Evolutionary conservation across 2,888 invertebrate species (phyloP), one percentile per base, ranked within the genome.

Genomic region (Aproaerema taeniolella): DNA sequence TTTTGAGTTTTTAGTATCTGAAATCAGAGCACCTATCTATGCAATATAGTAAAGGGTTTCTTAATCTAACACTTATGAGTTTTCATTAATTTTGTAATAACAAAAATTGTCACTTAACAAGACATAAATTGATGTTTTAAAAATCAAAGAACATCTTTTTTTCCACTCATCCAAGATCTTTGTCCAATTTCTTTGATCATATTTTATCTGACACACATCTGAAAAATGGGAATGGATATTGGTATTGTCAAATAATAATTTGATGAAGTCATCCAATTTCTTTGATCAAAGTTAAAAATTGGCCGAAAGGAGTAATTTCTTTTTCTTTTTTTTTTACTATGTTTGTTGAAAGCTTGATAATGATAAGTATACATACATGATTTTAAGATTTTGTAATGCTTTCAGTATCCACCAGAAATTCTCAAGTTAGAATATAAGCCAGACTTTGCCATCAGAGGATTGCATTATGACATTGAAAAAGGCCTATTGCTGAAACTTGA

Each of bases 381-480:
- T 20, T 6, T 20, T 20, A 20, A 4, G 8, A 20, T 26, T 26
- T 26, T 10, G n/a, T 26, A n/a, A n/a, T n/a, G n/a, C n/a, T n/a
- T n/a, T n/a, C 80, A 98, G 95, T 98, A 98, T 83, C 98, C 98
- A 2, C 88, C 91, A 60, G 95, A 91, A 55, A 94, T 99, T 53
- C 77, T 89, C 33, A 88, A 91, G 42, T 81, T 98, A 38, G 91
- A 95, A 55, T 99, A 97, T 72, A 92, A 93, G 64, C 95, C 96
- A n/a, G 91, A 93, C 49, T 99, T 97, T 89, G 97, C 98, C 10
- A 95, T 98, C 1, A 90, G 99, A 47, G 99, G 99, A 24, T 89
- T 99, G n/a, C 99, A 99, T 80, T 99, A 97, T 87, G 99, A 99
- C 70, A 95, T 98, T 63, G 94, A 96, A 75, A 96, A 97, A 80